These are phyloP conservation scores for Stichodactyla helianthus DNA, from an alignment of 64 coral and sea anemone species.

Conservation along the genomic window DNA sequence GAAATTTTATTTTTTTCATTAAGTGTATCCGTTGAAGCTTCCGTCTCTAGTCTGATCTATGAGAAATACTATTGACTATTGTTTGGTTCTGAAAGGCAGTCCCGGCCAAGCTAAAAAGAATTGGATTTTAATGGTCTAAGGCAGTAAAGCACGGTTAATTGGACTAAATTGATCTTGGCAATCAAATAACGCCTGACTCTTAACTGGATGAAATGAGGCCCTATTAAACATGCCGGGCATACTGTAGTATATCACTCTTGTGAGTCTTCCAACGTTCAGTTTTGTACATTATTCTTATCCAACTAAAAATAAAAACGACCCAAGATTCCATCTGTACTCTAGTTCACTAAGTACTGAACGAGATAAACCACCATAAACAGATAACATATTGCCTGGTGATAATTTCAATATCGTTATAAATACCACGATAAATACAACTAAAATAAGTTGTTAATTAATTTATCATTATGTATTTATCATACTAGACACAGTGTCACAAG, in stretches of 20 bases:
- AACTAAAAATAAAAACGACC: background rate
- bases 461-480: conserved; percentile 18
- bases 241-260: background rate
- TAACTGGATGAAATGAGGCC: conserved; percentile 10
- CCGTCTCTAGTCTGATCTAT: background rate
- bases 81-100: conserved; percentile 8
- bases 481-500: background rate
- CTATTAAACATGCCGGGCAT: background rate
- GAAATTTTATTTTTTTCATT: conserved; percentile 38
- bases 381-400: background rate
- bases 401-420: background rate
- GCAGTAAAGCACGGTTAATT: conserved; percentile 14
- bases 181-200: conserved; percentile 17
- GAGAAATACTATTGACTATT: background rate
- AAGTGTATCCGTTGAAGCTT: conserved; percentile 27
- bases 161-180: conserved; percentile 25
- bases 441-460: conserved; percentile 14
- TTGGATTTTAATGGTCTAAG: conserved; percentile 27
- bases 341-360: background rate
- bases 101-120: background rate
- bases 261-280: background rate
- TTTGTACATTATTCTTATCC: background rate
- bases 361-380: background rate
- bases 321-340: background rate
- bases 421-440: background rate